Base-by-base conservation (phyloP, 1,140 invertebrate species). In the Trissolcus basalis region DNA sequence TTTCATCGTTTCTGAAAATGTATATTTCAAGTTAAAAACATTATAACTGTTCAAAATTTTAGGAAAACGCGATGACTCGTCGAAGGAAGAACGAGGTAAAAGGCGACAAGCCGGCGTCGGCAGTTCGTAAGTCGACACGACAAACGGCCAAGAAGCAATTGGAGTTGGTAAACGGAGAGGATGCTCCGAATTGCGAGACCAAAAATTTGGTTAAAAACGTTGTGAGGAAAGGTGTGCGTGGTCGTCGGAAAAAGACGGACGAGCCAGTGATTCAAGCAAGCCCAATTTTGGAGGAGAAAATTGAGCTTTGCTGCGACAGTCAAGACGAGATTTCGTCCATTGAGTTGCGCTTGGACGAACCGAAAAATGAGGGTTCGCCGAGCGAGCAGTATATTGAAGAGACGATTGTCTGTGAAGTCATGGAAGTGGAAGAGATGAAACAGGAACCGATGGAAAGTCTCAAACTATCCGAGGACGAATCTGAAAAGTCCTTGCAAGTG, bases 121-220 rank as follows among this genome's bases (percentile, higher is more conserved):
- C 85, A 19, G 80, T 86, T 5, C 75, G 85, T 7, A 87, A 87
- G 33, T 87, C 85, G 5, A 86, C 71, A 55, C 78, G 85, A 27
- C 85, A 87, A 55, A 84, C 84, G 79, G 84, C 85, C 5, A 85
- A 82, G 36, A 87, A 87, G 12, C 83, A 86, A 39, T 55, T 80
- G 7, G 82, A 85, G 13, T 0, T 67, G 36, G 19, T 39, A 8
- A 45, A 59, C 4, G 39, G 12, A 13, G 6, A 14, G 1, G 19
- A 27, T 27, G 19, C 19, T 27, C 7, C 9, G 0, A 63, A 73
- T 9, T 63, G 64, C 6, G 63, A 68, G 9, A n/a, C 13, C 0
- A 43, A 33, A 7, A 65, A 69, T 11, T 0, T 41, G 36, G 36
- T 9, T 4, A 47, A 43, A 13, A 73, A 59, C 10, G 13, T 19